Percentiles rank a stretch among this genome's conserved stretches.
phyloP scores from a whole-genome alignment of 35 echinoderm and acorn worm genomes.

The Apostichopus japonicus region DNA sequence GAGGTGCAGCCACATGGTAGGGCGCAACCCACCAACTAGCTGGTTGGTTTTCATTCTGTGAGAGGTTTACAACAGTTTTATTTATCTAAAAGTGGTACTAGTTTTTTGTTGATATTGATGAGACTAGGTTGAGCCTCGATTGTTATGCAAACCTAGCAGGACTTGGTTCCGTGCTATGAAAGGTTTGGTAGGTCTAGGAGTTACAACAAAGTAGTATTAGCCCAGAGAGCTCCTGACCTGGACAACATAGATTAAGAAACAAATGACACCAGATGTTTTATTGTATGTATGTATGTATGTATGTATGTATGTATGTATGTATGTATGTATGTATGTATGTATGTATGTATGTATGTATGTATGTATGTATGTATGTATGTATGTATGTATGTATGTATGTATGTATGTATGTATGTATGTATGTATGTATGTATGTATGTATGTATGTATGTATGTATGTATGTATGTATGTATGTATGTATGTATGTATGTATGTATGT shows the following conservation, averaged over 20 bases:
- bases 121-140: too few relatives aligned
- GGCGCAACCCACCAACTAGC: background rate
- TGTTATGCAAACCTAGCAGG: too few relatives aligned
- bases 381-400: constrained; percentile 15
- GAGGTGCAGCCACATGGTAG: background rate
- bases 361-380: constrained; percentile 19
- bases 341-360: constrained; percentile 19
- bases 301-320: constrained; percentile 6
- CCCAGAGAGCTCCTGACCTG: background rate
- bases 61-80: background rate
- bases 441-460: too few relatives aligned
- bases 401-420: too few relatives aligned
- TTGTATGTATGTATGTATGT: constrained; percentile 11
- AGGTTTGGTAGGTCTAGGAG: too few relatives aligned
- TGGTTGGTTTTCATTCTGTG: background rate
- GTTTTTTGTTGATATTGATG: too few relatives aligned
- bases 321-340: constrained; percentile 11
- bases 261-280: background rate
- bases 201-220: background rate
- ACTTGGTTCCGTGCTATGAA: too few relatives aligned
- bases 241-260: background rate
- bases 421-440: too few relatives aligned
- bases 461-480: too few relatives aligned
- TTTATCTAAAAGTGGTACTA: background rate
- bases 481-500: too few relatives aligned